Evolutionary conservation across 2,797 vertebrate species (phyloP), one percentile per base, ranked within the genome.

Genomic region (Sebastes miniatus): DNA sequence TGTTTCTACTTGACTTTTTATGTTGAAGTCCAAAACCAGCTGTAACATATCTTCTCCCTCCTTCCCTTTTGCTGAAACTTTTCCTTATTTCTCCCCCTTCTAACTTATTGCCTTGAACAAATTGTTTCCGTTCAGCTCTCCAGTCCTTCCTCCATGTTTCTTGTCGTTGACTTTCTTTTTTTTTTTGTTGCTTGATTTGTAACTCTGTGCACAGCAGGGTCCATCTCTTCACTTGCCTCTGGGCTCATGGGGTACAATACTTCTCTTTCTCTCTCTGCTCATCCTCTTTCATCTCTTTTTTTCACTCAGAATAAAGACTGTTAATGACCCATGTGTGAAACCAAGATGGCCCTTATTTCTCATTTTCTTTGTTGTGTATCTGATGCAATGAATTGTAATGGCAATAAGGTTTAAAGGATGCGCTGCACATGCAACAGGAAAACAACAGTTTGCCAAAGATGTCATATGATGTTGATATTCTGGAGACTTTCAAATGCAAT

Each of bases 381-480:
- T 94, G 92, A 93, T 91, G 94, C 88, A 94, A 93, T 32, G 27
- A 56, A 67, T 47, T 80, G 91, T 75, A 92, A 93, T 59, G 47
- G 66, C 12, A 85, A 36, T 24, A 62, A 25, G 31, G 72, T 84
- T 79, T 79, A 79, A 59, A 72, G 27, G 70, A 76, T 69, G 68
- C 67, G 6, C 54, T 24, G 50, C 73, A 87, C 18, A 77, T 67
- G 52, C 32, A 79, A 79, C 68, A 64, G 61, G 31, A 86, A 83
- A 80, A 79, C 83, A 90, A 75, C 66, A 83, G 61, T 66, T 83
- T 80, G 52, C 61, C 50, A 73, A 43, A 74, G 62, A 59, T 83
- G 71, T 67, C 52, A 61, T 59, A 25, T 62, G n/a, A 83, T 27
- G 64, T 73, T 63, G 71, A 82, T 80, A 32, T 63, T 69, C 52